A percentile compares a stretch with the other conserved stretches of the same genome.
These are phyloP conservation scores for Tachina lurida DNA, from an alignment of 2,888 invertebrate species.

Conservation along the genomic window DNA sequence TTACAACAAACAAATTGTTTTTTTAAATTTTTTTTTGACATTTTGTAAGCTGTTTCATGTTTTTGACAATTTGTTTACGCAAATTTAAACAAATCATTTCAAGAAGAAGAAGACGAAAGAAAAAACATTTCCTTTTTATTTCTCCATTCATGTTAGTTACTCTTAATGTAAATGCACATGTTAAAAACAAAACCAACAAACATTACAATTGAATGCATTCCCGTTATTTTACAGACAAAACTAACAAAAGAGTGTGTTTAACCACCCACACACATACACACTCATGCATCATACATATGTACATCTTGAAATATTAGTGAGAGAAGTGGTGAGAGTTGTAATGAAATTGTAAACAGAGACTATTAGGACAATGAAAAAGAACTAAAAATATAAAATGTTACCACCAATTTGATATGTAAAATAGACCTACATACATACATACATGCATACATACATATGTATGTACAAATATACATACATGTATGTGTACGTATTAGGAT, in stretches of 20 bases:
- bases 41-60: constrained; percentile 50
- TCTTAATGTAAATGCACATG: constrained; percentile 56
- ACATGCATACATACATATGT: too few relatives aligned
- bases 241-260: neutral
- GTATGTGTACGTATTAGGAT: too few relatives aligned
- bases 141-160: constrained; percentile 9
- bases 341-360: constrained; percentile 21
- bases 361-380: neutral
- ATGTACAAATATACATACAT: too few relatives aligned
- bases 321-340: neutral
- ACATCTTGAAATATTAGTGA: neutral
- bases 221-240: constrained; percentile 34
- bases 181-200: constrained; percentile 46
- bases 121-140: constrained; percentile 48
- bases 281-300: neutral
- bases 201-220: constrained; percentile 66
- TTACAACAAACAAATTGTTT: neutral
- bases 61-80: constrained; percentile 68
- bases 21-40: constrained; percentile 19
- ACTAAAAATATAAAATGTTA: neutral
- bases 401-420: constrained; percentile 6
- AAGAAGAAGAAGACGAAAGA: constrained; percentile 12
- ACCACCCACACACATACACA: neutral
- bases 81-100: constrained; percentile 67
- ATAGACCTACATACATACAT: too few relatives aligned